Conservation (phyloP, 2,888 invertebrate species). For the Megastigmus dorsalis region DNA sequence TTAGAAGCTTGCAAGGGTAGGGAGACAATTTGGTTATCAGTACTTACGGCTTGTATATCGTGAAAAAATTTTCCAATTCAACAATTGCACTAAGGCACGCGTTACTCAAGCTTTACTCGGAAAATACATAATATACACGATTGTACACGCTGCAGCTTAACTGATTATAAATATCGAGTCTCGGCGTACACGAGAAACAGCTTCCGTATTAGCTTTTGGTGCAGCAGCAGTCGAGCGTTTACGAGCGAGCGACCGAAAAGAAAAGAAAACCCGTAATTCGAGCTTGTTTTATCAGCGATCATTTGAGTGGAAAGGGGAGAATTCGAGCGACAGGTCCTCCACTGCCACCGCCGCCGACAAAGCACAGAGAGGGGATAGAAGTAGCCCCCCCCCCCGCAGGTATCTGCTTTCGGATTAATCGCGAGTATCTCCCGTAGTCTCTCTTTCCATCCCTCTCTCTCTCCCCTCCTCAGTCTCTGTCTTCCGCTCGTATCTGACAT, state of each 20-base stretch:
- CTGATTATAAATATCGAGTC: too few species aligned
- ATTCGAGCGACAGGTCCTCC: not conserved
- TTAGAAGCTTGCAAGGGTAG: too few species aligned
- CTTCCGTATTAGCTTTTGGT: not conserved
- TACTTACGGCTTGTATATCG: too few species aligned
- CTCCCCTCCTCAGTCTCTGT: not conserved
- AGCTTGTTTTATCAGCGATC: conserved; percentile 28
- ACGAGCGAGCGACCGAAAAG: conserved; percentile 43
- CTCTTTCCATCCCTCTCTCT: not conserved
- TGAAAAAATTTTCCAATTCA: too few species aligned
- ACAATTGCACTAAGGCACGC: too few species aligned
- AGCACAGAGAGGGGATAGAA: too few species aligned
- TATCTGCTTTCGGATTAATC: conserved; percentile 51
- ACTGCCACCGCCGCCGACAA: not conserved
- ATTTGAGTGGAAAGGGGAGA: conserved; percentile 8
- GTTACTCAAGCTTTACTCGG: too few species aligned
- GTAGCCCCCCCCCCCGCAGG: not conserved
- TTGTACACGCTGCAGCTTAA: too few species aligned
- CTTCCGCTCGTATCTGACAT: conserved; percentile 22
- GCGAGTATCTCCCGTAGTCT: conserved; percentile 5
- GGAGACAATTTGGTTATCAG: too few species aligned
- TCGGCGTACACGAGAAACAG: not conserved
- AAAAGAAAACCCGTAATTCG: conserved; percentile 20
- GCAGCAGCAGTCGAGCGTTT: too few species aligned
- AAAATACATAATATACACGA: too few species aligned